Base-by-base conservation (phyloP, 30 jellyfish, hydroid and myxozoan genomes). In the Rhopilema esculentum region DNA sequence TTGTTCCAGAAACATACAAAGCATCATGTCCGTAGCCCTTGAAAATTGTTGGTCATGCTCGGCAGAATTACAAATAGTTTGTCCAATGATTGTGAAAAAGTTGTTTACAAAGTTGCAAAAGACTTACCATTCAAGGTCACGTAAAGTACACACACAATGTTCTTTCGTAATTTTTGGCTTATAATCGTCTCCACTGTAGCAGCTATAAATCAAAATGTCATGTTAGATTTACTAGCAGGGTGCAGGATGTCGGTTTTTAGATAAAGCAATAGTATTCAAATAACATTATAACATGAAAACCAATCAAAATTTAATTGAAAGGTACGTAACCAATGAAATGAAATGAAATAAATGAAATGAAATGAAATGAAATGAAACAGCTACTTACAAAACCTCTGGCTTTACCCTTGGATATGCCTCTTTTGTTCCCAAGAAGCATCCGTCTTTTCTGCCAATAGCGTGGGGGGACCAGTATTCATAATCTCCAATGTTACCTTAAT, bases 111-210 rank as follows among this genome's bases (percentile, higher is more conserved):
- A 61, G 4, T 15, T 8, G 32, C 1, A 69, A 69, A 70, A 30
- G 7, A 70, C 91, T 16, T 77, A 93, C 98, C 99, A 95, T 86
- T 89, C 99, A 23, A 95, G 79, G 77, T 95, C 99, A 9, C 86
- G 88, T 1, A 72, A 49, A 17, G 97, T 89, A 86, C 99, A 95
- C 20, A 69, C 25, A 71, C 99, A 95, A 65, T 86, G 89, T 19
- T 49, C 67, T 31, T 48, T 69, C 66, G 73, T 77, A 49, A 86
- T 83, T 0, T 85, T 76, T 53, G 99, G 97, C 61, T 85, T 68
- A 84, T 90, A 95, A 7, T 81, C 90, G 77, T 79, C 89, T 18
- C 97, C 99, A 75, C 94, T 66, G 67, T 28, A 90, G 66, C 99
- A 95, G 27, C 97, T 90, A 50, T 27, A 27, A 62, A 75, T 21